Evolutionary conservation across 2,797 vertebrate species (phyloP), one percentile per base, ranked within the genome.

Genomic region (Vipera latastei): DNA sequence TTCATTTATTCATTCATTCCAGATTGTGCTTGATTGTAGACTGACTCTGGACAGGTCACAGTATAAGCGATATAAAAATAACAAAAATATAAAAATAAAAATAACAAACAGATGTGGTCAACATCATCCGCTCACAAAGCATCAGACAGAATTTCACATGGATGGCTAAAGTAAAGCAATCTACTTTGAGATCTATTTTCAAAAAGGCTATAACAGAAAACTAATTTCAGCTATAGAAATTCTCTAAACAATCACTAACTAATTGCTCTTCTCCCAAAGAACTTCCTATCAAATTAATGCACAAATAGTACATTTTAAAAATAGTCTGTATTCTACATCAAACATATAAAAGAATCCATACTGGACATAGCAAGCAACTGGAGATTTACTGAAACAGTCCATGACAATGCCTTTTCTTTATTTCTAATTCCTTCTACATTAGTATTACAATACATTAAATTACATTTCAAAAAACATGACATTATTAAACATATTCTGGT

Each of bases 381-480:
- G 90, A 95, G 53, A 94, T 94, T 91, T 92, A 94, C 88, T 90
- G 87, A 90, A 94, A 12, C n/a, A 55, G 4, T 85, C 88, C 78
- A 90, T 28, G 91, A 73, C 26, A 61, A 63, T 61, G 20, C 61
- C 51, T 56, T 91, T 93, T 92, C 85, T 91, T 61, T 22, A 56
- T 69, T 91, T 38, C 60, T 32, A 91, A 59, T 78, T 32, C 26
- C 32, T 25, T 86, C 51, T 20, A 38, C 18, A 14, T 3, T 16
- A 3, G 25, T 73, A 73, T 73, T 51, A 55, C 18, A 32, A 51
- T 20, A 60, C 12, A 83, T 85, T 28, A 92, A 60, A 14, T 51
- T 63, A 89, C 51, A 48, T 61, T 61, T 55, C 28, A 38, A 32
- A 87, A 69, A 65, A 6, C 18, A 28, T 32, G 13, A n/a, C 13